Percentiles rank a stretch among this genome's conserved stretches.
phyloP scores from a whole-genome alignment of 1,140 invertebrate genomes.

The Danaus melanippus region DNA sequence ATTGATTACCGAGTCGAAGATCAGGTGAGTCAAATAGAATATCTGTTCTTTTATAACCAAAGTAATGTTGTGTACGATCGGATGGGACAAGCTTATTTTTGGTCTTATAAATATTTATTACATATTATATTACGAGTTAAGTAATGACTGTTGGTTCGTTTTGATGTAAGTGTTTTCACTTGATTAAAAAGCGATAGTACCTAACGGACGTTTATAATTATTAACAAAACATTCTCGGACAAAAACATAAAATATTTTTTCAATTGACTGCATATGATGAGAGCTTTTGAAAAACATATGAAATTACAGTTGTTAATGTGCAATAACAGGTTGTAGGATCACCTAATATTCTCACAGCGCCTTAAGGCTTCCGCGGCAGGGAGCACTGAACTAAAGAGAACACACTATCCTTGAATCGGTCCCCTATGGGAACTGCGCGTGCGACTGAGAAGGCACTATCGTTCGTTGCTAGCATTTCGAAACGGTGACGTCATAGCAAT shows the following conservation, averaged over 20 bases:
- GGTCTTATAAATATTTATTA: no score
- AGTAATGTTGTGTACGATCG: no score
- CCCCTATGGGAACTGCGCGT: slow-evolving; percentile 45
- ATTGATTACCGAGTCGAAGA: slow-evolving; percentile 56
- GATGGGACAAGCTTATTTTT: no score
- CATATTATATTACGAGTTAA: no score
- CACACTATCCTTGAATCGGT: slow-evolving; percentile 58
- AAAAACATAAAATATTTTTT: no score
- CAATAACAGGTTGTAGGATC: slow-evolving; percentile 7
- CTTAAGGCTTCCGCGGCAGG: slow-evolving; percentile 50
- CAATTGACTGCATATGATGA: no score
- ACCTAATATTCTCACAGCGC: slow-evolving; percentile 19
- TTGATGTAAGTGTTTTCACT: no score
- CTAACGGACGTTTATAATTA: no score
- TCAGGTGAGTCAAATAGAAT: slow-evolving; percentile 42
- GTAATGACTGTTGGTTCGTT: no score
- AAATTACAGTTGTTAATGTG: slow-evolving; percentile 6
- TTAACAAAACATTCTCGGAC: no score
- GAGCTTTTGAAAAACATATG: neutral
- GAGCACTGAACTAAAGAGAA: slow-evolving; percentile 64
- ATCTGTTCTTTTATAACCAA: neutral
- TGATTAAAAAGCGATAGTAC: no score
- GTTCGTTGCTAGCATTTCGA: slow-evolving; percentile 46
- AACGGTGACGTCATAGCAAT: slow-evolving; percentile 40
- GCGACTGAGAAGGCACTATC: slow-evolving; percentile 32